Evolutionary conservation across 92 coral and sea anemone species (phyloP).

Genomic region (Porites cylindrica): DNA sequence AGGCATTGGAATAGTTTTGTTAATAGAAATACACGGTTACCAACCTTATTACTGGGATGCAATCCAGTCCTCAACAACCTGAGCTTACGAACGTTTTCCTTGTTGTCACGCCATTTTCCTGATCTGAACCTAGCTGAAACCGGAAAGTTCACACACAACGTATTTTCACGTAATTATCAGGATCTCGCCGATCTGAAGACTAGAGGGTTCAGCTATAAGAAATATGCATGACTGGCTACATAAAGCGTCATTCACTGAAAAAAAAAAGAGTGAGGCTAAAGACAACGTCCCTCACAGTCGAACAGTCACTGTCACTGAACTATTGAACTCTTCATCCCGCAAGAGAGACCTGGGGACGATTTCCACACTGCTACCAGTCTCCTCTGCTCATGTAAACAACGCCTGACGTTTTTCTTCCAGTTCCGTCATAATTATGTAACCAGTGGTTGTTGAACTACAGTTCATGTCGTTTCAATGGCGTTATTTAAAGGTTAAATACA

Average conservation of each 20-base stretch:
- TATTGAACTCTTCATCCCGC: too few relatives aligned
- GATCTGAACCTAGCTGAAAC: neutral
- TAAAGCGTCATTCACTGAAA: neutral
- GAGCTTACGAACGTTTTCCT: too few relatives aligned
- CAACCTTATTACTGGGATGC: too few relatives aligned
- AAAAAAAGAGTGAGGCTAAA: neutral
- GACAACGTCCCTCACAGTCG: too few relatives aligned
- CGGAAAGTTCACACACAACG: too few relatives aligned
- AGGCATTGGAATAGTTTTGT: too few relatives aligned
- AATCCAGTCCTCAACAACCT: too few relatives aligned
- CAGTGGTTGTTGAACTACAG: too few relatives aligned
- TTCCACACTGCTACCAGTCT: neutral
- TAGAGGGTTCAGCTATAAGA: neutral
- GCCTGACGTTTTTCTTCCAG: conserved; percentile 18
- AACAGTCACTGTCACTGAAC: too few relatives aligned
- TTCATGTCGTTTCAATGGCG: neutral
- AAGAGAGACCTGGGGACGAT: too few relatives aligned
- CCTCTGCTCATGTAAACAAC: neutral
- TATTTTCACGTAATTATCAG: neutral
- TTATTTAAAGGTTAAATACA: neutral
- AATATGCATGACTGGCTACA: neutral
- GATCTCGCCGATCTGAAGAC: neutral
- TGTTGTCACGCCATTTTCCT: neutral
- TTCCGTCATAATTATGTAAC: too few relatives aligned
- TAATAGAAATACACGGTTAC: too few relatives aligned